Evolutionary conservation across 2,113 vertebrate genomes (phyloP), one percentile per base, ranked within the genome.

Genomic region (Grallaria varia): DNA sequence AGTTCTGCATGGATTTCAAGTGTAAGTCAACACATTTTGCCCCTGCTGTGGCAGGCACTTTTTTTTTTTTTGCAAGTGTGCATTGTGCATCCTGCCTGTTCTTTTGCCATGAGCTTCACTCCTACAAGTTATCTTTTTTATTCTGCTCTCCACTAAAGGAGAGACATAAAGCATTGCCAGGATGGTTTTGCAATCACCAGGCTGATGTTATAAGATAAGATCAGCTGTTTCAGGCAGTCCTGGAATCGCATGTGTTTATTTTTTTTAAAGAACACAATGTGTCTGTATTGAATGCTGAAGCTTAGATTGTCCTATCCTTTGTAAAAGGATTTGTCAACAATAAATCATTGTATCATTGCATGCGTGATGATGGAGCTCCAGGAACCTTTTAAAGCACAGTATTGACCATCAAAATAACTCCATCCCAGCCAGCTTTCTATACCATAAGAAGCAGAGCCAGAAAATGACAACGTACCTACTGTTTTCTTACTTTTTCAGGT

Each of bases 11-110:
- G 90, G 89, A 94, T 96, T 94, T 96, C 35, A 63, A 90, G 60
- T 72, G 76, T 86, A 91, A 94, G 93, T 88, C 75, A 88, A 59
- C 64, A 88, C 68, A 80, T 92, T 95, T 85, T 93, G 79, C 72
- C 85, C 95, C 95, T 88, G 82, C 90, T 88, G 59, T 92, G 90
- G 88, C 68, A 94, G 82, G 77, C 79, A 78, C 72, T 2, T 81
- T 74, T 73, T 85, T 72, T 85, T 47, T 52, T 81, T 72, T 89
- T 79, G 8, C 73, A 79, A 93, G 58, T 17, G 66, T 8, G 5
- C 73, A 84, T 82, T 66, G 79, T 14, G 1, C 50, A 37, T 82
- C 49, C 39, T 64, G 73, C 37, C 27, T 69, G 30, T 67, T 94
- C 74, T 88, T 87, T 84, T 91, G 55, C 75, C 73, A 55, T 84